A percentile compares a stretch with the other conserved stretches of the same genome.
Evolutionary conservation across 1,140 invertebrate genomes (phyloP).

Genomic region (Globodera rostochiensis): DNA sequence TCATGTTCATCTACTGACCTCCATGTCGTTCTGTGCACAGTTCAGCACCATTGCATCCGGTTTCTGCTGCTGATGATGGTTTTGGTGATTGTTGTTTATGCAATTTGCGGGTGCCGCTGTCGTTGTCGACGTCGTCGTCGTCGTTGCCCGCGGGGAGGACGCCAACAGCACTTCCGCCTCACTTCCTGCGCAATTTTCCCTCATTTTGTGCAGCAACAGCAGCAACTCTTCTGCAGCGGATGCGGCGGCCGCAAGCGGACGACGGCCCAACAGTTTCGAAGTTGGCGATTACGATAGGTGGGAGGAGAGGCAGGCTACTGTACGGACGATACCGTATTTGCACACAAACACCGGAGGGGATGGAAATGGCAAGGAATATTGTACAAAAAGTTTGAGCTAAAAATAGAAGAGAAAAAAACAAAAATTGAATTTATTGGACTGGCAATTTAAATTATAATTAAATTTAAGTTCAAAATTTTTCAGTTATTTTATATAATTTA

Average conservation of each 20-base stretch:
- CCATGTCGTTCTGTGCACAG: background rate
- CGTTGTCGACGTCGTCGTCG: background rate
- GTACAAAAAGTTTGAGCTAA: background rate
- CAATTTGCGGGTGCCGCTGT: background rate
- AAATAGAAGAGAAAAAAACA: background rate
- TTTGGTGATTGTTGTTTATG: background rate
- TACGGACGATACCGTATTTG: background rate
- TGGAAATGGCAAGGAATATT: background rate
- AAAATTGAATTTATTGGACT: background rate
- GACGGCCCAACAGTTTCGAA: background rate
- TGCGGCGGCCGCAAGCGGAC: background rate
- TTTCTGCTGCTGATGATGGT: background rate
- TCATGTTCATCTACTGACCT: background rate
- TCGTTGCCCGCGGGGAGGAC: background rate
- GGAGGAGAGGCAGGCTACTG: background rate
- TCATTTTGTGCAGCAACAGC: background rate
- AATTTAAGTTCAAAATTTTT: background rate
- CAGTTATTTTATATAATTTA: background rate
- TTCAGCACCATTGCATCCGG: background rate
- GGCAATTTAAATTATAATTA: constrained; percentile 1
- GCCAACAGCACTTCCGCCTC: background rate
- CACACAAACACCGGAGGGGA: background rate
- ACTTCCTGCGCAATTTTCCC: background rate
- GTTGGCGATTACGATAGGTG: background rate
- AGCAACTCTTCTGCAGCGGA: background rate